Conservation (phyloP, 2,888 invertebrate genomes). For the Venustoraphidia nigricollis region DNA sequence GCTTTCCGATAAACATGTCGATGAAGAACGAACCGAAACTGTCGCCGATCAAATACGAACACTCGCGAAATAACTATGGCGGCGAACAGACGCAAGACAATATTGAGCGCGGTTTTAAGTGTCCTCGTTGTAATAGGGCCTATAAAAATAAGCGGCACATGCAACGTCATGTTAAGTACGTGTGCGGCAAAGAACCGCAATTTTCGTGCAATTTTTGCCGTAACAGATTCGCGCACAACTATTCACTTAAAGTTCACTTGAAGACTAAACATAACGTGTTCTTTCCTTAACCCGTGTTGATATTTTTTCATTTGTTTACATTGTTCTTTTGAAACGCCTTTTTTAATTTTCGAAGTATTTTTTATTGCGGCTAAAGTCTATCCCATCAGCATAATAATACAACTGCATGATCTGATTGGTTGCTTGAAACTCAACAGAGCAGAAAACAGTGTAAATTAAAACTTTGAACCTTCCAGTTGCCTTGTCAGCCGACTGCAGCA, state of each 20-base stretch:
- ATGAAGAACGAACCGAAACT: not conserved
- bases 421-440: too few relatives aligned
- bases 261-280: slow-evolving; percentile 36
- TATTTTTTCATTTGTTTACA: too few relatives aligned
- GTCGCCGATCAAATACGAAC: not conserved
- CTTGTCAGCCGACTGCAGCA: too few relatives aligned
- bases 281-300: too few relatives aligned
- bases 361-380: too few relatives aligned
- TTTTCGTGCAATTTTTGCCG: slow-evolving; percentile 60
- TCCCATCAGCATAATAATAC: too few relatives aligned
- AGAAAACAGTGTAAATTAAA: too few relatives aligned
- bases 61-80: not conserved
- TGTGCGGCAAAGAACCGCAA: slow-evolving; percentile 48
- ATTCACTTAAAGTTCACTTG: slow-evolving; percentile 56
- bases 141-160: slow-evolving; percentile 44
- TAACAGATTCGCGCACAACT: slow-evolving; percentile 60
- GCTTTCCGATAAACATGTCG: too few relatives aligned
- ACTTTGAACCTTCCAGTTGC: too few relatives aligned
- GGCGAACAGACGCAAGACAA: not conserved
- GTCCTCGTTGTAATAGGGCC: slow-evolving; percentile 37
- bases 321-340: too few relatives aligned
- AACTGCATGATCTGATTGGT: too few relatives aligned
- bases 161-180: slow-evolving; percentile 36
- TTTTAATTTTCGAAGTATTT: too few relatives aligned
- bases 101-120: slow-evolving; percentile 29